Conservation (phyloP, 2,113 vertebrate genomes). For the Galeopterus variegatus region DNA sequence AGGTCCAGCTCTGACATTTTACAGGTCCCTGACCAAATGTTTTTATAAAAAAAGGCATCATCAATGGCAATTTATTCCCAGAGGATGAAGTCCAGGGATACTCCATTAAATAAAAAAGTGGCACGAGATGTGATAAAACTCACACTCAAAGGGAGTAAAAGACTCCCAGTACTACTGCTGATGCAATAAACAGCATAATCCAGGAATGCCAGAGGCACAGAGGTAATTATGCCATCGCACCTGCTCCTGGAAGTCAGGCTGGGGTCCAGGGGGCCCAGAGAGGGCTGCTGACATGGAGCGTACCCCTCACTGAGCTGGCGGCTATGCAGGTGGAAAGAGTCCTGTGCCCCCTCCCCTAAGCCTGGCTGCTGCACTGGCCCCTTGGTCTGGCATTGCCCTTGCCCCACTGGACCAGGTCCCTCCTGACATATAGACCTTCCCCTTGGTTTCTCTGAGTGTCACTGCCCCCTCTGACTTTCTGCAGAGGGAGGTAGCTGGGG, state of each 20-base stretch:
- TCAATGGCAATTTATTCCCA: not conserved
- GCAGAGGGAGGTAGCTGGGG: accelerated
- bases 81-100: not conserved
- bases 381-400: not conserved
- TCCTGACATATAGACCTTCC: not conserved
- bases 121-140: constrained; percentile 58
- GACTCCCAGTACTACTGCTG: not conserved
- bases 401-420: accelerated
- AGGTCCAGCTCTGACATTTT: not conserved
- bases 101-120: not conserved
- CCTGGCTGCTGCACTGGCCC: not conserved
- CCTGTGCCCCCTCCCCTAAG: too few species aligned
- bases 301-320: accelerated
- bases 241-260: constrained; percentile 28
- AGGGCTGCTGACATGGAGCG: accelerated
- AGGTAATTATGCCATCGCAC: constrained; percentile 61
- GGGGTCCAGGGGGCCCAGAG: not conserved
- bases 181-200: constrained; percentile 17
- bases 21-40: constrained; percentile 42
- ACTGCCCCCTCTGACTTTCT: not conserved
- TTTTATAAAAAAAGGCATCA: not conserved
- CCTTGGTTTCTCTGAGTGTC: not conserved
- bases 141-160: not conserved
- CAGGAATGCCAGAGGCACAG: not conserved
- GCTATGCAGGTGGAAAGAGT: too few species aligned